Conservation (phyloP, 2,797 vertebrate species). For the Eupleurogrammus muticus region DNA sequence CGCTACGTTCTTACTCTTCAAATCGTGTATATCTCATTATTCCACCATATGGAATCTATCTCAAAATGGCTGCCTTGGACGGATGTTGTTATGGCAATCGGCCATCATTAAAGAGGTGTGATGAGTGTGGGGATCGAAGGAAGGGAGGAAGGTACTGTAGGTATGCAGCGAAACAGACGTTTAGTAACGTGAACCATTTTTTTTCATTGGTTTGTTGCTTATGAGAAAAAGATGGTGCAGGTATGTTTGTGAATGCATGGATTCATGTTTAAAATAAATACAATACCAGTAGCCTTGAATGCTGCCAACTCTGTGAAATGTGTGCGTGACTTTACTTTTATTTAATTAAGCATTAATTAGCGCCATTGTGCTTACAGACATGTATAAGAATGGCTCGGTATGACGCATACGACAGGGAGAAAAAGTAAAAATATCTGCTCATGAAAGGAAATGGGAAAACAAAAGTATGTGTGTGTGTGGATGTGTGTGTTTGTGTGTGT, state of each 20-base stretch:
- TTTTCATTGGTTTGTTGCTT: conserved; percentile 4
- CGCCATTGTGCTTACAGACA: conserved; percentile 41
- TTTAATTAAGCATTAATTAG: conserved; percentile 66
- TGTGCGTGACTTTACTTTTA: too few species aligned
- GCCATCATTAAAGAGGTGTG: conserved; percentile 36
- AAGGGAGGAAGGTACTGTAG: background rate
- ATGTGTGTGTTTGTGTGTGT: conserved; percentile 2
- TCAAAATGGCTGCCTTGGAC: conserved; percentile 56
- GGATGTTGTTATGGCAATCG: conserved; percentile 28
- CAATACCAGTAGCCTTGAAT: too few species aligned
- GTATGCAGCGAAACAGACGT: too few species aligned
- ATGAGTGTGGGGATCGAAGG: conserved; percentile 40
- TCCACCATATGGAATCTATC: conserved; percentile 41
- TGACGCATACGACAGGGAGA: conserved; percentile 20
- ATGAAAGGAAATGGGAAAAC: conserved; percentile 30
- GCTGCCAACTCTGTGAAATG: too few species aligned
- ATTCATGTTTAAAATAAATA: background rate
- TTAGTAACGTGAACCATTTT: too few species aligned
- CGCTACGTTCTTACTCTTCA: conserved; percentile 7
- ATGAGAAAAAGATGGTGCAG: background rate
- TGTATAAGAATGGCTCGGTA: conserved; percentile 23
- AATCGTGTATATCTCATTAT: conserved; percentile 29
- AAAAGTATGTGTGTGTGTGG: too few species aligned
- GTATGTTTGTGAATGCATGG: background rate
- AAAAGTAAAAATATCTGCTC: conserved; percentile 36